Base-by-base conservation (phyloP, 2,797 vertebrate genomes). In the Leptatherina wallacei region DNA sequence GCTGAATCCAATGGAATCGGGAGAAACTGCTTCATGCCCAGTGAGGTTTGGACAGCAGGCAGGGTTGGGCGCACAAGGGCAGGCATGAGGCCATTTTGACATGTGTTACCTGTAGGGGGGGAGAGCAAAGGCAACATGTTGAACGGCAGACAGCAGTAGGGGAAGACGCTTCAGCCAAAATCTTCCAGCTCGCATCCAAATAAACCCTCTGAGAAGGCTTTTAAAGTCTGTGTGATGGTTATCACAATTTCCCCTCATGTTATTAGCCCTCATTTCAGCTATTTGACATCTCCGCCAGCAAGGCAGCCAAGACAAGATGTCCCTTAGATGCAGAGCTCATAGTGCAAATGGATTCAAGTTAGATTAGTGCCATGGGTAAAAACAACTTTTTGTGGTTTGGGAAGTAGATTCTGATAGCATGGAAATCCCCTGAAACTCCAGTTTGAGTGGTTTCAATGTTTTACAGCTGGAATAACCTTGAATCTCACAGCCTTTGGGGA, bases 1-100 rank as follows among this genome's bases (percentile, higher is more conserved):
- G 95, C 90, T 29, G 95, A 90, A 61, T 98, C 97, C 88, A 99
- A 88, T 33, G 96, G 94, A 83, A 99, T 98, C 0, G 97, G 97
- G 80, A 99, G 95, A 74, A 99, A 97, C 12, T 96, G 96, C 93
- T 99, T 99, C 86, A 98, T 92, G 85, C 95, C 95, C 94, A 98
- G 89, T 2, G 97, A 95, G 0, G 95, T 95, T 59, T 96, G 97
- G 88, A 98, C 29, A 60, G 95, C 86, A 3, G 97, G 95, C 35
- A 97, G 91, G 81, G 96, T 87, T 84, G 97, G 96, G 65, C 96
- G 96, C 82, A 98, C 80, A 87, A 99, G 93, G 83, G 97, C 91
- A 69, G 96, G 96, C 93, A 99, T 90, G 88, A 98, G 96, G 89
- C 96, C 95, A 88, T 95, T 98, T 90, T 98, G 97, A 95, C 97